Evolutionary conservation across 2,113 vertebrate genomes (phyloP).

Genomic region (Chitala chitala): DNA sequence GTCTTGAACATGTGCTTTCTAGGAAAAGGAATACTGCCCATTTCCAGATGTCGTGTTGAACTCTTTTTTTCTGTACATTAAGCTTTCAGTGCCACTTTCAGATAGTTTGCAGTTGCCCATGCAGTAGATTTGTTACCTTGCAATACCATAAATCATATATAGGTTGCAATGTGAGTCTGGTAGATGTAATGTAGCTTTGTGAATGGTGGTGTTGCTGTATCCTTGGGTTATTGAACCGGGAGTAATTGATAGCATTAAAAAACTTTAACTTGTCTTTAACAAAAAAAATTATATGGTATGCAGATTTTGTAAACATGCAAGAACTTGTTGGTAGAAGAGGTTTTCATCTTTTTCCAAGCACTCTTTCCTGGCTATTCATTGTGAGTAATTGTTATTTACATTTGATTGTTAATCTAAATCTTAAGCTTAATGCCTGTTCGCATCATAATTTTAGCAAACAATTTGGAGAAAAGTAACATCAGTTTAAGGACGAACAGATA

Average conservation of each 20-base stretch:
- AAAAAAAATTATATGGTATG: conserved; percentile 29
- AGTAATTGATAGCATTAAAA: conserved; percentile 40
- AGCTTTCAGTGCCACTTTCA: conserved; percentile 47
- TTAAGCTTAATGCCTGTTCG: conserved; percentile 29
- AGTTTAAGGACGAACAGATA: conserved; percentile 17
- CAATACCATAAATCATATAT: conserved; percentile 52
- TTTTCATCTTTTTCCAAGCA: conserved; percentile 33
- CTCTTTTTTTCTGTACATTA: conserved; percentile 5
- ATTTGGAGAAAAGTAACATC: conserved; percentile 21
- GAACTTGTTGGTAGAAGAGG: conserved; percentile 24
- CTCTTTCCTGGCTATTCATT: conserved; percentile 32
- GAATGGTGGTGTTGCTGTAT: conserved; percentile 56
- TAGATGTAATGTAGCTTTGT: conserved; percentile 63
- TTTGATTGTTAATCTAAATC: conserved; percentile 41
- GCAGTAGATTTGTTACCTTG: conserved; percentile 47
- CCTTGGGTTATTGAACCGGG: conserved; percentile 38
- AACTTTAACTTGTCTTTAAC: conserved; percentile 31
- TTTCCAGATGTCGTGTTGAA: conserved; percentile 46
- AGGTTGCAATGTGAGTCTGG: conserved; percentile 56
- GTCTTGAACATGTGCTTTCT: conserved; percentile 17
- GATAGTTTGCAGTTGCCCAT: conserved; percentile 41
- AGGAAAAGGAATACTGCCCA: conserved; percentile 47
- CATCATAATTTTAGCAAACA: conserved; percentile 31
- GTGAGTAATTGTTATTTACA: conserved; percentile 40
- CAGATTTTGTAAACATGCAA: conserved; percentile 29